These are phyloP conservation scores for Thalassarche chlororhynchos DNA, from an alignment of 2,113 vertebrate genomes.

Conservation along the genomic window DNA sequence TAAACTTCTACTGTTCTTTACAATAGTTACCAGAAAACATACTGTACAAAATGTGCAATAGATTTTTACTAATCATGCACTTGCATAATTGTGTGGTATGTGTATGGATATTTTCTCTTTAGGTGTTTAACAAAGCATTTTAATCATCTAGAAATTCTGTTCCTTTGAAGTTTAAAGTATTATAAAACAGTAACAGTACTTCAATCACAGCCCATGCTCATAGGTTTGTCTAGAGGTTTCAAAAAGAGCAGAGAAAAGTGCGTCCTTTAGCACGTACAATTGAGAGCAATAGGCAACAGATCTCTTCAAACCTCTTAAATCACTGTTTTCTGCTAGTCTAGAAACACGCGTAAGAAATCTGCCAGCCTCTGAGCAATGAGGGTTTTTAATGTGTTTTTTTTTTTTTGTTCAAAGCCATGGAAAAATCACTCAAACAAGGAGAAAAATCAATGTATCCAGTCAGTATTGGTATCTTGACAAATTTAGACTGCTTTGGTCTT, in stretches of 20 bases:
- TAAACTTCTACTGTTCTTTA: not conserved
- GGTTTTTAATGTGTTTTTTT: not conserved
- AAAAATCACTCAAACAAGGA: not conserved
- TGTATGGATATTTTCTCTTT: not conserved
- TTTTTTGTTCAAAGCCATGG: not conserved
- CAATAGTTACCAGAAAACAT: not conserved
- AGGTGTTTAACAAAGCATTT: not conserved
- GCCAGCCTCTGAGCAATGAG: not conserved
- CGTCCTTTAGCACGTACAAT: not conserved
- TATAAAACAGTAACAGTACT: not conserved
- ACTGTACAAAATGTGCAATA: not conserved
- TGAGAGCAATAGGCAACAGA: not conserved
- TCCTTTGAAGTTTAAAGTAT: not conserved
- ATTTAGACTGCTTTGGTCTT: not conserved
- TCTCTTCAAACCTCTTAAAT: not conserved
- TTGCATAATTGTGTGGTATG: no score
- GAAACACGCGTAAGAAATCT: not conserved
- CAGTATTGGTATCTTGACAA: not conserved
- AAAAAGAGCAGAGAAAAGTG: not conserved
- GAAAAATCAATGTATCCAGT: not conserved
- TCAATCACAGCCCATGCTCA: accelerated
- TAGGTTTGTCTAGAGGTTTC: not conserved
- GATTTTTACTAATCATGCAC: not conserved
- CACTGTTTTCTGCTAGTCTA: not conserved
- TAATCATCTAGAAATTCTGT: not conserved